A percentile compares a stretch with the other conserved stretches of the same genome.
phyloP scores from a whole-genome alignment of 2,888 invertebrate species.

The Tenthredo scrophulariae region DNA sequence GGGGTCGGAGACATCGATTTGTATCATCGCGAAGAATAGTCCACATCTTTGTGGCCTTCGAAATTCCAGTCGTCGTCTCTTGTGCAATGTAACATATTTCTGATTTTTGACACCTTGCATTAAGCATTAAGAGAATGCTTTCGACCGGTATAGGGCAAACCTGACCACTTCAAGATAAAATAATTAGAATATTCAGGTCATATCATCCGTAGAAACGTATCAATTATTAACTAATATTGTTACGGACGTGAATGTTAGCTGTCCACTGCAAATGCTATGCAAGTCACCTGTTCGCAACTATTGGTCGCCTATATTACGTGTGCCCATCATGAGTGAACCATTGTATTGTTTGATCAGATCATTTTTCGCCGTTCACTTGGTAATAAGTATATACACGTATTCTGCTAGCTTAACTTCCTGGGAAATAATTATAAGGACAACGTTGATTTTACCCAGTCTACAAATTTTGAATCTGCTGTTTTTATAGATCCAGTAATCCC shows the following conservation, averaged over 20 bases:
- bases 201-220: too few species aligned
- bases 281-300: too few species aligned
- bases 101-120: not conserved
- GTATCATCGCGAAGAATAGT: slow-evolving; percentile 63
- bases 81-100: not conserved
- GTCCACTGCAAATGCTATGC: too few species aligned
- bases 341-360: too few species aligned
- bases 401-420: not conserved
- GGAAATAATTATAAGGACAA: not conserved
- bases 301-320: too few species aligned
- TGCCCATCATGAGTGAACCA: too few species aligned
- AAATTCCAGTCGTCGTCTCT: not conserved
- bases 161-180: too few species aligned
- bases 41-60: not conserved
- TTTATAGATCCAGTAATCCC: slow-evolving; percentile 55
- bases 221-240: too few species aligned
- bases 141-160: too few species aligned
- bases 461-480: not conserved
- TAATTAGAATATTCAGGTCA: too few species aligned
- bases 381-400: not conserved
- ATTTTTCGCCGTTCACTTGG: not conserved
- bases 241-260: too few species aligned
- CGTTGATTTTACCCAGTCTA: not conserved
- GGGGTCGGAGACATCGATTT: not conserved
- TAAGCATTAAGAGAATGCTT: too few species aligned